These are phyloP conservation scores for Lagorchestes hirsutus DNA, from an alignment of 2,797 vertebrate species.

Conservation along the genomic window DNA sequence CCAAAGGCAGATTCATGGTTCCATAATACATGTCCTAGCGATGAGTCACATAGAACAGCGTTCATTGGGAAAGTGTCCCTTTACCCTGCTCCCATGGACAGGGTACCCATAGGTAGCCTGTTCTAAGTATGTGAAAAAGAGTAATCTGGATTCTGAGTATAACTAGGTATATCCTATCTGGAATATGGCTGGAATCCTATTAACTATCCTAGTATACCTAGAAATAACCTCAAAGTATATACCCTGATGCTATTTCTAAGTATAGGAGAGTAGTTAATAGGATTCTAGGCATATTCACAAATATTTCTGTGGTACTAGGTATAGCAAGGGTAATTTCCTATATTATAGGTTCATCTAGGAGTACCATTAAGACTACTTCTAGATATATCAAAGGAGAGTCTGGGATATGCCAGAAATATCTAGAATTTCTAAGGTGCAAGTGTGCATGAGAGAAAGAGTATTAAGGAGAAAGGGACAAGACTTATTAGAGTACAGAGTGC, in stretches of 20 bases:
- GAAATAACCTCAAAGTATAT: too few species aligned
- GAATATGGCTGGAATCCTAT: too few species aligned
- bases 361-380: background rate
- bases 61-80: background rate
- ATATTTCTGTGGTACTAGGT: background rate
- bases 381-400: background rate
- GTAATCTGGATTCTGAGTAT: background rate
- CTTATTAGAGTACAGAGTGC: background rate
- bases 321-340: background rate
- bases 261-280: background rate
- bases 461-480: background rate
- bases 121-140: background rate
- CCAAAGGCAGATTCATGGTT: background rate
- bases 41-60: background rate
- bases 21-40: background rate
- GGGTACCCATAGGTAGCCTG: background rate
- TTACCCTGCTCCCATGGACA: background rate
- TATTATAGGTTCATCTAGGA: background rate
- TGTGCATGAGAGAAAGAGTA: background rate
- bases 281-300: background rate
- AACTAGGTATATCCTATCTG: background rate
- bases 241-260: background rate
- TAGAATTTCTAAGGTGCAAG: background rate
- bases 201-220: too few species aligned
- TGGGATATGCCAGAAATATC: background rate